A percentile compares a stretch with the other conserved stretches of the same genome.
phyloP scores from a whole-genome alignment of 2,888 invertebrate genomes.

The Urechis unicinctus region DNA sequence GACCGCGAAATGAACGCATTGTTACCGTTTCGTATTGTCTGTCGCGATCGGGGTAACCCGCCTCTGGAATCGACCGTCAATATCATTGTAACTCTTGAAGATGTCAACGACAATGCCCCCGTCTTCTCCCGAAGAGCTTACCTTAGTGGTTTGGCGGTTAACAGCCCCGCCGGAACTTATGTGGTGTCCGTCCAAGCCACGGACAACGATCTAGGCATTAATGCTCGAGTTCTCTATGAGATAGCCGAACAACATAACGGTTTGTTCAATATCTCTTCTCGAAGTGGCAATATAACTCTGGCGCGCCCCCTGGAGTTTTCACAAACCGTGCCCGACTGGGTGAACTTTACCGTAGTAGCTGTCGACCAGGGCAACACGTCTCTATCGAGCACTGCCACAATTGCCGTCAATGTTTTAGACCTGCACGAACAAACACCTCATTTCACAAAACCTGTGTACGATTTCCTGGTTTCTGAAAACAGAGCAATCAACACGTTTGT shows the following conservation, averaged over 20 bases:
- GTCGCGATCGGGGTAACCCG: background rate
- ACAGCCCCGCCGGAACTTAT: constrained; percentile 1
- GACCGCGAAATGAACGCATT: background rate
- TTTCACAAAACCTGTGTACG: background rate
- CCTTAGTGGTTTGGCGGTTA: background rate
- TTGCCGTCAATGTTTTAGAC: background rate
- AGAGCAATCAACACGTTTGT: background rate
- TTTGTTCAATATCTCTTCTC: background rate
- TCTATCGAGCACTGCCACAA: background rate
- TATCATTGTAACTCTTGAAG: constrained; percentile 15
- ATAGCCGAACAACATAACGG: background rate
- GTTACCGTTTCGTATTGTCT: background rate
- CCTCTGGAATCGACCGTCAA: background rate
- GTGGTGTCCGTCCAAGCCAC: constrained; percentile 14
- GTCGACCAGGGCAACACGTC: background rate
- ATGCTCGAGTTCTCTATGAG: constrained; percentile 13
- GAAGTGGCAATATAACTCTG: background rate
- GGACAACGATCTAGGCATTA: constrained; percentile 17
- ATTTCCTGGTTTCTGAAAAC: background rate
- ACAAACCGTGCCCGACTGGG: background rate
- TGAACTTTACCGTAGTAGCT: background rate
- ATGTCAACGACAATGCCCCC: constrained; percentile 21
- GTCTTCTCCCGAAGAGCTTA: constrained; percentile 8
- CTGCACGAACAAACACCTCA: background rate
- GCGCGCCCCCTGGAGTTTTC: background rate